A percentile compares a stretch with the other conserved stretches of the same genome.
Conservation (phyloP, 2,113 vertebrate genomes). For the Ginglymostoma cirratum region DNA sequence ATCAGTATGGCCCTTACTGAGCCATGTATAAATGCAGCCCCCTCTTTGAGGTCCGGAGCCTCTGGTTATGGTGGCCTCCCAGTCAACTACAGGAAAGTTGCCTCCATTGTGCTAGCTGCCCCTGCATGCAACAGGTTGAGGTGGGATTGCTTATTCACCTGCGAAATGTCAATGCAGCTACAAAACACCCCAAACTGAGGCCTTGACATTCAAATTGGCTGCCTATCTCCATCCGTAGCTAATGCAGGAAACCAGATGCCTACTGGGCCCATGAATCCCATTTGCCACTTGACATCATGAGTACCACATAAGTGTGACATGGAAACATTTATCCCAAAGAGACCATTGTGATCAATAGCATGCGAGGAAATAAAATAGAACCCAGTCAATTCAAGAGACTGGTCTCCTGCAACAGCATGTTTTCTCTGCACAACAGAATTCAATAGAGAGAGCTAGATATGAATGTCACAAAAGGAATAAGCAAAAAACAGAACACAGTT, state of each 20-base stretch:
- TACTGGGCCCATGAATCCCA: no score
- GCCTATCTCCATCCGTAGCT: not conserved
- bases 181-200: not conserved
- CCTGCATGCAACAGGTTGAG: not conserved
- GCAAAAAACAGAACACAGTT: not conserved
- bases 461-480: not conserved
- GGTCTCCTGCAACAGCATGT: not conserved
- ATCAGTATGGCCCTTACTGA: not conserved
- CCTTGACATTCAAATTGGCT: no score
- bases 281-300: no score
- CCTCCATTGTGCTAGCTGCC: not conserved
- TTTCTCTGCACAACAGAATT: not conserved
- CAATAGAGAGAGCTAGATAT: not conserved
- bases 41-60: not conserved
- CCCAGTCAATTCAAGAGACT: not conserved
- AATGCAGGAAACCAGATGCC: no score
- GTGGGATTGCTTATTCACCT: not conserved
- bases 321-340: not conserved
- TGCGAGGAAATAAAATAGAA: not conserved
- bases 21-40: not conserved
- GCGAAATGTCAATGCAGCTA: not conserved
- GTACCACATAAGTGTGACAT: not conserved
- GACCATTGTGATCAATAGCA: not conserved
- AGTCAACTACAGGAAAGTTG: not conserved
- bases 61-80: not conserved